These are phyloP conservation scores for Ichneumoninae sp. DNA, from an alignment of 2,888 invertebrate genomes.

Conservation along the genomic window DNA sequence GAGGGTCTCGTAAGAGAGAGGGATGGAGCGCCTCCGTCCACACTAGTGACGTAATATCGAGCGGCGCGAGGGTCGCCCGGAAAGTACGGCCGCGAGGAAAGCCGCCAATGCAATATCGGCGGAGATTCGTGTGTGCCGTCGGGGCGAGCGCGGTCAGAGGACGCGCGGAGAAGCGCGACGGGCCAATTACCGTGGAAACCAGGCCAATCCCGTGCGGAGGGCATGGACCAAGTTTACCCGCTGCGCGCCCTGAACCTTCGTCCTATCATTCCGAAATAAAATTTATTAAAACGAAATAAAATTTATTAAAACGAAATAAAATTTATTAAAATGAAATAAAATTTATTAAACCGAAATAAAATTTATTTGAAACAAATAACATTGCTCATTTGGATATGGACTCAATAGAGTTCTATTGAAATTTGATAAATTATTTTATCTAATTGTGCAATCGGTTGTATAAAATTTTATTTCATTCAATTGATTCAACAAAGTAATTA, in stretches of 20 bases:
- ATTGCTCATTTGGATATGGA: too few relatives aligned
- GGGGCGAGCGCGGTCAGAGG: constrained; percentile 4
- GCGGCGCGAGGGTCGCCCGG: constrained; percentile 31
- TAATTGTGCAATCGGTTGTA: too few relatives aligned
- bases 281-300: too few relatives aligned
- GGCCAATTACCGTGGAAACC: constrained; percentile 74
- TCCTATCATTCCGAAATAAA: too few relatives aligned
- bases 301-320: too few relatives aligned
- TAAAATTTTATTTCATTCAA: too few relatives aligned
- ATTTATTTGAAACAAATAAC: too few relatives aligned
- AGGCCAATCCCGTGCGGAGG: constrained; percentile 66
- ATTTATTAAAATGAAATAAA: too few relatives aligned
- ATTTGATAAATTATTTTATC: too few relatives aligned
- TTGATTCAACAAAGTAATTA: too few relatives aligned
- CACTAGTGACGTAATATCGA: constrained; percentile 35
- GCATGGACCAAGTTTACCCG: constrained; percentile 54
- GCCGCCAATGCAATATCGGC: constrained; percentile 25
- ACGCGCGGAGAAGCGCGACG: constrained; percentile 44
- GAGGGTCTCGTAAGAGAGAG: constrained; percentile 33
- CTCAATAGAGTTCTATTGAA: too few relatives aligned
- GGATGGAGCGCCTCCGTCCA: neutral
- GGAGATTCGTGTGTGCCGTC: neutral
- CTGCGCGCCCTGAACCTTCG: neutral
- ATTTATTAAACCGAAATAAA: too few relatives aligned
- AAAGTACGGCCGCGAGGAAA: constrained; percentile 32